phyloP scores from a whole-genome alignment of 2,888 invertebrate genomes.

The Podotricha telesiphe region DNA sequence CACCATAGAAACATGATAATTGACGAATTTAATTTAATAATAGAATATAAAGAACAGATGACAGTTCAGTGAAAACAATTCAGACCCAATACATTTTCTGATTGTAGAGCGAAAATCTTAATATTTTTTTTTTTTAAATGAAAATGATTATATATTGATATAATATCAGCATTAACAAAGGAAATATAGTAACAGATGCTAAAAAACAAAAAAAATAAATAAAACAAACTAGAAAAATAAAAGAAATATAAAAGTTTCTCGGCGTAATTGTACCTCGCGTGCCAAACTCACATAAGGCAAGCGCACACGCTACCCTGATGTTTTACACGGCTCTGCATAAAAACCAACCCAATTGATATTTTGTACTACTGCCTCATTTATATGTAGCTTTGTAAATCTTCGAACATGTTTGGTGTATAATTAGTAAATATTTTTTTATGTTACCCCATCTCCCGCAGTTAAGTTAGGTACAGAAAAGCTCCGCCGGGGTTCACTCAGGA shows the following conservation, averaged over 20 bases:
- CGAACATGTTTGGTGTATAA: slow-evolving; percentile 10
- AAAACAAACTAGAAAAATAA: slow-evolving; percentile 29
- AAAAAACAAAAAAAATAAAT: not conserved
- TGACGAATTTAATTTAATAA: too few relatives aligned
- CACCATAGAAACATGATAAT: too few relatives aligned
- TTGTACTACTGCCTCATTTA: slow-evolving; percentile 69
- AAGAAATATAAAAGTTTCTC: slow-evolving; percentile 61
- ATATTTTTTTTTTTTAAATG: too few relatives aligned
- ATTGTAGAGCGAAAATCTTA: too few relatives aligned
- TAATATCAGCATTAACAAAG: not conserved
- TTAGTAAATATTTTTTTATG: slow-evolving; percentile 3
- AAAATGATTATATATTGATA: too few relatives aligned
- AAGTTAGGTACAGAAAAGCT: too few relatives aligned
- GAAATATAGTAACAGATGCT: not conserved
- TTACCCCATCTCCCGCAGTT: not conserved
- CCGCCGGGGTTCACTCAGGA: too few relatives aligned
- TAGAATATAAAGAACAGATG: too few relatives aligned
- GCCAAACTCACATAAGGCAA: slow-evolving; percentile 68
- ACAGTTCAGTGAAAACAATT: too few relatives aligned
- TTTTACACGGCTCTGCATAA: slow-evolving; percentile 75
- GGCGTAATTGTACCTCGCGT: slow-evolving; percentile 68
- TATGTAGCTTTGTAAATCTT: slow-evolving; percentile 50
- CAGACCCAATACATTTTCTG: too few relatives aligned
- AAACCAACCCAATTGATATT: slow-evolving; percentile 80
- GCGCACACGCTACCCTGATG: slow-evolving; percentile 73